phyloP scores from a whole-genome alignment of 1,140 invertebrate genomes.

The Heliothis virescens region DNA sequence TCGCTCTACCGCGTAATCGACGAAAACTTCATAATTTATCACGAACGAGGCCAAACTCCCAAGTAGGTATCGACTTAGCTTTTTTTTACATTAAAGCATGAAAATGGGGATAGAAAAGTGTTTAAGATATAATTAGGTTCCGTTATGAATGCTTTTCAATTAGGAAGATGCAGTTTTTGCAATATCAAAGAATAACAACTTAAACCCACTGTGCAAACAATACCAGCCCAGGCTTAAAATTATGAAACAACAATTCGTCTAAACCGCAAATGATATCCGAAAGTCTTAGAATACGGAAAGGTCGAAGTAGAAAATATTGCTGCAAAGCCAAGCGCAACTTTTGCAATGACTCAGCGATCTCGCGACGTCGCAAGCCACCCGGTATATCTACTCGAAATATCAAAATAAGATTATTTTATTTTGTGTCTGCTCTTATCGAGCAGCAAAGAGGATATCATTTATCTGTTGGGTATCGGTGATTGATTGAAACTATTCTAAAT shows the following conservation, averaged over 20 bases:
- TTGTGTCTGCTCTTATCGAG: conserved; percentile 61
- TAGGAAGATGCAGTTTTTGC: no score
- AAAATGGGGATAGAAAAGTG: neutral
- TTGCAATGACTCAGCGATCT: conserved; percentile 68
- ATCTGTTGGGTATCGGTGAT: conserved; percentile 36
- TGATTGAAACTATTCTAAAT: conserved; percentile 33
- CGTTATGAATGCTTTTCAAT: neutral
- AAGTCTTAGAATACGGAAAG: conserved; percentile 38
- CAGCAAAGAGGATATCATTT: conserved; percentile 46
- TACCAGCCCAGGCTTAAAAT: neutral
- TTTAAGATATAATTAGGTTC: neutral
- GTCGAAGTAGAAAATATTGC: conserved; percentile 66
- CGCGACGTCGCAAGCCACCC: conserved; percentile 63
- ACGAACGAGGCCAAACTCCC: conserved; percentile 20
- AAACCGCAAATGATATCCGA: conserved; percentile 50
- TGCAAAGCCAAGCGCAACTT: conserved; percentile 70
- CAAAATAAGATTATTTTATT: conserved; percentile 73
- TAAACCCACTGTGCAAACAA: neutral
- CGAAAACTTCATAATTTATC: conserved; percentile 40
- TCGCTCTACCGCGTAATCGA: conserved; percentile 30
- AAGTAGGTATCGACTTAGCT: conserved; percentile 16
- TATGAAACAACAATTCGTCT: conserved; percentile 43
- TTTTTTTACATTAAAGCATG: conserved; percentile 8
- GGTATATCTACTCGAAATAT: conserved; percentile 68
- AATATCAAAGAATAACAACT: no score